Conservation (phyloP, 2,888 invertebrate species). For the Cerceris ruficornis region DNA sequence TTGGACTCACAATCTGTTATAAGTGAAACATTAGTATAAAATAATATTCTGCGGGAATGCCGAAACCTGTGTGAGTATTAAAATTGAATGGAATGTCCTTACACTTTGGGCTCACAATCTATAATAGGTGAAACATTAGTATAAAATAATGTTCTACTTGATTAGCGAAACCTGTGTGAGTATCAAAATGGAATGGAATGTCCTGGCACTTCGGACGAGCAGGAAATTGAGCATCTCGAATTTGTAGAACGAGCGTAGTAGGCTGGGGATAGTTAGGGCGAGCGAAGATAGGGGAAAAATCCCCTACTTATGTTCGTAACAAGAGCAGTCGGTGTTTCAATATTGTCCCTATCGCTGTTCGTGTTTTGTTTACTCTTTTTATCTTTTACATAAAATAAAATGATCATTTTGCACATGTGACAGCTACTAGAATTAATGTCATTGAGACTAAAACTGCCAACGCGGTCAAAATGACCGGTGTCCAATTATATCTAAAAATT, state of each 20-base stretch:
- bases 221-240: slow-evolving; percentile 37
- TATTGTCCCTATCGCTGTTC: slow-evolving; percentile 54
- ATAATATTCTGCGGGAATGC: background rate
- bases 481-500: too few species aligned
- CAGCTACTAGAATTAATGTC: too few species aligned
- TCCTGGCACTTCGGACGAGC: background rate
- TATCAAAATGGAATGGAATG: background rate
- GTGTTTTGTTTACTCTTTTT: slow-evolving; percentile 28
- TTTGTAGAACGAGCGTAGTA: slow-evolving; percentile 46
- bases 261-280: slow-evolving; percentile 45
- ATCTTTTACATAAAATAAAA: background rate
- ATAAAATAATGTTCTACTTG: background rate
- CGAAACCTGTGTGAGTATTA: background rate
- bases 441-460: background rate
- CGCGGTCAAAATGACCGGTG: background rate
- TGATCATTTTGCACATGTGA: too few species aligned
- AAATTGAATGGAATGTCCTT: background rate
- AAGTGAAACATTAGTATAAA: too few species aligned
- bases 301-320: slow-evolving; percentile 47
- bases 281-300: slow-evolving; percentile 45
- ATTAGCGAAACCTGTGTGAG: background rate
- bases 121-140: too few species aligned
- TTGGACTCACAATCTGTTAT: too few species aligned
- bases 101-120: too few species aligned
- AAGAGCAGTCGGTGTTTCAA: slow-evolving; percentile 50